Percentiles rank a stretch among this genome's conserved stretches.
Conservation (phyloP, 2,888 invertebrate species). For the Lacanobia oleracea region DNA sequence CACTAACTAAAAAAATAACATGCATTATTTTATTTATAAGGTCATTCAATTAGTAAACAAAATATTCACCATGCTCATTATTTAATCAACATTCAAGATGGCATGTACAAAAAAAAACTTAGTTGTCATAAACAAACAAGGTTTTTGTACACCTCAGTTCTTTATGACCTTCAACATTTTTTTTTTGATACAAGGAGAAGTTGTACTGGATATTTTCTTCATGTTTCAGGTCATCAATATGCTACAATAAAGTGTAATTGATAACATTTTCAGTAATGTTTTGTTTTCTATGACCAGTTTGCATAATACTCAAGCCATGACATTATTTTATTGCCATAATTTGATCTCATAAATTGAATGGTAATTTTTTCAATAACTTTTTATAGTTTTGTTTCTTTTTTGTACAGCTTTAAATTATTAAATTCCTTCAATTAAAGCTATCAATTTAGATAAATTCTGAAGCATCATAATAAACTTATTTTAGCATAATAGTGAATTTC, state of each 20-base stretch:
- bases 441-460: background rate
- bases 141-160: slow-evolving; percentile 9
- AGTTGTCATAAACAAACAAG: slow-evolving; percentile 20
- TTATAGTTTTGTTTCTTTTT: background rate
- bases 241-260: slow-evolving; percentile 17
- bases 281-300: background rate
- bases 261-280: slow-evolving; percentile 12
- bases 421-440: background rate
- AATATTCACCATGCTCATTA: slow-evolving; percentile 20
- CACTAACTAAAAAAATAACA: slow-evolving; percentile 1
- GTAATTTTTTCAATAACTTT: background rate
- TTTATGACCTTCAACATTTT: slow-evolving; percentile 25
- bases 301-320: background rate
- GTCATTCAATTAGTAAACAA: slow-evolving; percentile 18
- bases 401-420: background rate
- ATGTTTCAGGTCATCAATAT: slow-evolving; percentile 16
- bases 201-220: slow-evolving; percentile 4
- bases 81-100: slow-evolving; percentile 10
- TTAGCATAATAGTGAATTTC: background rate
- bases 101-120: background rate
- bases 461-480: background rate
- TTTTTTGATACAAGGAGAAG: slow-evolving; percentile 18
- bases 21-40: background rate
- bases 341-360: background rate
- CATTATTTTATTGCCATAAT: slow-evolving; percentile 2